Conservation (phyloP, 1,140 invertebrate species). For the Drosophila jambulina region DNA sequence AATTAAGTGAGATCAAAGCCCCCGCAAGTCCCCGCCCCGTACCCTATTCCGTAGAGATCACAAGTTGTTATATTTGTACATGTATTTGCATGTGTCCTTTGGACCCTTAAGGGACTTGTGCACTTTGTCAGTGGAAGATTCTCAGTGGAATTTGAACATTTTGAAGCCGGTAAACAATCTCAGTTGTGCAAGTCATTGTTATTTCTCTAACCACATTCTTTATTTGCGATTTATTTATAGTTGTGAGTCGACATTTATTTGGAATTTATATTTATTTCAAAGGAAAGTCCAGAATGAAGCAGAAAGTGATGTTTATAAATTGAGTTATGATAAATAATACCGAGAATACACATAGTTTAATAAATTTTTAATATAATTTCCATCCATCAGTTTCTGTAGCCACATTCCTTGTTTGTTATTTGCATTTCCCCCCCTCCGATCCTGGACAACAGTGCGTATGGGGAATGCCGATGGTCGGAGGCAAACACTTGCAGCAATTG, state of each 20-base stretch:
- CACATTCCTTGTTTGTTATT: background rate
- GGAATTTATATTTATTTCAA: background rate
- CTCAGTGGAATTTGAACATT: background rate
- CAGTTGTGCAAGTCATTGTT: constrained; percentile 7
- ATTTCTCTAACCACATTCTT: background rate
- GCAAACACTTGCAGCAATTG: background rate
- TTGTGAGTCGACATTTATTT: background rate
- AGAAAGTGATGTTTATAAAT: background rate
- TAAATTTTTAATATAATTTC: background rate
- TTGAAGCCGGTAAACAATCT: background rate
- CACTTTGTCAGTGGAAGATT: background rate
- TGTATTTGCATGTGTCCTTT: background rate
- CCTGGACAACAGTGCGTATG: constrained; percentile 17
- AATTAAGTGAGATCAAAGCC: constrained; percentile 1
- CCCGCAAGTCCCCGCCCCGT: background rate
- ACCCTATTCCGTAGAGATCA: background rate
- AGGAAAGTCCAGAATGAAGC: background rate
- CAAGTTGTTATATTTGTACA: background rate
- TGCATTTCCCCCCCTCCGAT: background rate
- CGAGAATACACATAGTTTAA: no score
- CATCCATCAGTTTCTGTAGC: background rate
- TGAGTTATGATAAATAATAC: background rate
- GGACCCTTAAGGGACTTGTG: background rate
- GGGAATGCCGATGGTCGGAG: background rate
- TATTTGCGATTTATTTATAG: background rate